Conservation (phyloP, 2,113 vertebrate species). For the Mola mola region DNA sequence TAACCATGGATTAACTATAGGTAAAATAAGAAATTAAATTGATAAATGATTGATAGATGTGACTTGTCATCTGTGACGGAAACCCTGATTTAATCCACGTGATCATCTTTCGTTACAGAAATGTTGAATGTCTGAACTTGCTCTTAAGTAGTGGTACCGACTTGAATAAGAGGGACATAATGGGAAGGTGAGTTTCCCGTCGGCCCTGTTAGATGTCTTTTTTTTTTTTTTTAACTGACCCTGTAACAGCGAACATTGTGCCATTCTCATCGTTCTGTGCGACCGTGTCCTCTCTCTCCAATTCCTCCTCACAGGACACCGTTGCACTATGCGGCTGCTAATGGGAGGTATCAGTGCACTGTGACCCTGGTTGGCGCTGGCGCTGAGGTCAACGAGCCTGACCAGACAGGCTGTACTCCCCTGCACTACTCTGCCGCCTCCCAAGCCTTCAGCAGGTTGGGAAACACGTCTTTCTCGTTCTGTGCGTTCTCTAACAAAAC, state of each 20-base stretch:
- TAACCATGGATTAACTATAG: too few species aligned
- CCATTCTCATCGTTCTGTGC: not conserved
- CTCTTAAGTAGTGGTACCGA: slow-evolving; percentile 96
- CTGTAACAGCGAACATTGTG: not conserved
- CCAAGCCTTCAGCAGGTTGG: slow-evolving; percentile 92
- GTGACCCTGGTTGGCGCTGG: slow-evolving; percentile 93
- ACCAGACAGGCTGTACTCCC: slow-evolving; percentile 92
- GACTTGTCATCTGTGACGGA: not conserved
- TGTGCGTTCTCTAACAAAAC: too few species aligned
- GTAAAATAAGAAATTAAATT: too few species aligned
- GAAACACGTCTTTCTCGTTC: not conserved
- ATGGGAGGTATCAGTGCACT: slow-evolving; percentile 94
- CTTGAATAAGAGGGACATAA: slow-evolving; percentile 92
- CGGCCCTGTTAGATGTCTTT: not conserved
- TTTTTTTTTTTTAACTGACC: not conserved
- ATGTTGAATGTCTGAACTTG: slow-evolving; percentile 98
- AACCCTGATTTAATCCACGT: not conserved
- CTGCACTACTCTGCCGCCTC: slow-evolving; percentile 96
- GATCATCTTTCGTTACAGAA: slow-evolving; percentile 76
- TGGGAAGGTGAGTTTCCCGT: slow-evolving; percentile 86
- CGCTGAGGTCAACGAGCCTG: slow-evolving; percentile 89
- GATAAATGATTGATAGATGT: not conserved
- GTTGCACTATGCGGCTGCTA: slow-evolving; percentile 96
- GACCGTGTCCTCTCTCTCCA: not conserved
- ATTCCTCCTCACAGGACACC: slow-evolving; percentile 85